phyloP scores from a whole-genome alignment of 1,140 invertebrate species.

The Pseudobourletiella spinata region DNA sequence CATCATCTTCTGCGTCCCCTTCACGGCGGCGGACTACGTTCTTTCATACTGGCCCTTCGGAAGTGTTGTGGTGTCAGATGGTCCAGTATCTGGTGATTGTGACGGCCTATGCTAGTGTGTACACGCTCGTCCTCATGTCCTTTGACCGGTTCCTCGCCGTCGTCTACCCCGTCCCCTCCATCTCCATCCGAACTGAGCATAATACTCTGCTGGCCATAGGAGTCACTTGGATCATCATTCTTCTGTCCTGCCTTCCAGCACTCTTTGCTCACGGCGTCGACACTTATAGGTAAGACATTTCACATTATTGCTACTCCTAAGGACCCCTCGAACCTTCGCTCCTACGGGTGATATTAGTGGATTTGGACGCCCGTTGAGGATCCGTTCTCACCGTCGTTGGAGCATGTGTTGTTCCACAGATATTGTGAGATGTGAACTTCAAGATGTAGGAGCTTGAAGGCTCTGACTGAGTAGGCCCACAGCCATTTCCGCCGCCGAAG shows the following conservation, averaged over 20 bases:
- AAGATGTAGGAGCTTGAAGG: too few species aligned
- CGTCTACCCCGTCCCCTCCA: conserved; percentile 84
- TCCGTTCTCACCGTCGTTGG: too few species aligned
- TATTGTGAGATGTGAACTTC: too few species aligned
- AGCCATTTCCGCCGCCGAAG: too few species aligned
- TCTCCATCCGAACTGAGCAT: conserved; percentile 72
- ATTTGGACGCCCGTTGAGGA: too few species aligned
- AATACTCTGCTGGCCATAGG: conserved; percentile 72
- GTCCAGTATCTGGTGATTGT: conserved; percentile 76
- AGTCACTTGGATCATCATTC: conserved; percentile 70
- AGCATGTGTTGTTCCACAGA: too few species aligned
- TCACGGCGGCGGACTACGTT: conserved; percentile 81
- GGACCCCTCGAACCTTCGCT: too few species aligned
- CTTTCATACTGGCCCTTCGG: conserved; percentile 84
- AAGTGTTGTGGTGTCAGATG: conserved; percentile 74
- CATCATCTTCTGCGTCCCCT: conserved; percentile 91
- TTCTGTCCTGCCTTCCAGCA: conserved; percentile 63
- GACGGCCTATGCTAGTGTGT: conserved; percentile 86
- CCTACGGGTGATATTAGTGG: too few species aligned
- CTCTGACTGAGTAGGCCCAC: too few species aligned
- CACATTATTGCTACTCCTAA: not conserved
- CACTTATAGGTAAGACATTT: conserved; percentile 48
- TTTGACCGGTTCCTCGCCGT: conserved; percentile 89
- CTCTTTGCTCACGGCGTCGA: conserved; percentile 69
- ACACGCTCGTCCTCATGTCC: conserved; percentile 90